Base-by-base conservation (phyloP, 2,113 vertebrate species). In the Grallaria varia region DNA sequence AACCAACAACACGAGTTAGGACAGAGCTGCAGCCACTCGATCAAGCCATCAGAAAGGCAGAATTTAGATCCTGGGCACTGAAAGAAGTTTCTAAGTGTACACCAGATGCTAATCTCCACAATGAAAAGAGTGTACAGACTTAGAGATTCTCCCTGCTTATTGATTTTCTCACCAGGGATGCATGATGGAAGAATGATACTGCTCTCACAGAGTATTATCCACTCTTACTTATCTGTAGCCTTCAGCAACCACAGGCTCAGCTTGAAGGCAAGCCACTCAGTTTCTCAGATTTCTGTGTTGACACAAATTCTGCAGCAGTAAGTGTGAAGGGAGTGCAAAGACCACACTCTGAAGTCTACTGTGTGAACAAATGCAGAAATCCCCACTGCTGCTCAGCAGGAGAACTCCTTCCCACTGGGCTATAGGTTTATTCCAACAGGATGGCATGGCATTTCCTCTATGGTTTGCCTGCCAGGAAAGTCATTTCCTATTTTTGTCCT, bases 361-460 rank as follows among this genome's bases (percentile, higher is more conserved):
- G 68, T 55, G 62, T 64, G 68, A 96, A 62, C 50, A 86, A 82
- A 87, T 5, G 30, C 3, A 95, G 87, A 94, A 89, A 84, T 78
- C 73, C 30, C 31, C 63, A 89, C 53, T 7, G 0, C 62, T 35
- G 35, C 88, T 90, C 58, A 66, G 83, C 53, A 84, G 68, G 60
- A 84, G 31, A 75, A 56, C 44, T 78, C 53, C 42, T 78, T 87
- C 86, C 83, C 86, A 89, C 64, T 68, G 45, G 62, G n/a, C 69
- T 77, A 81, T 24, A 93, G 49, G 58, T 75, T 91, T 90, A 75
- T 90, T 92, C 80, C 42, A n/a, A 84, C 5, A 24, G 45, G 90
- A 92, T 89, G 80, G 89, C 66, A 96, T 45, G 53, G 88, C 76
- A 95, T 96, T 96, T 95, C 95, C 96, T 93, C 73, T 88, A 93